Conservation (phyloP, 1,140 invertebrate species). For the Melitaea cinxia region DNA sequence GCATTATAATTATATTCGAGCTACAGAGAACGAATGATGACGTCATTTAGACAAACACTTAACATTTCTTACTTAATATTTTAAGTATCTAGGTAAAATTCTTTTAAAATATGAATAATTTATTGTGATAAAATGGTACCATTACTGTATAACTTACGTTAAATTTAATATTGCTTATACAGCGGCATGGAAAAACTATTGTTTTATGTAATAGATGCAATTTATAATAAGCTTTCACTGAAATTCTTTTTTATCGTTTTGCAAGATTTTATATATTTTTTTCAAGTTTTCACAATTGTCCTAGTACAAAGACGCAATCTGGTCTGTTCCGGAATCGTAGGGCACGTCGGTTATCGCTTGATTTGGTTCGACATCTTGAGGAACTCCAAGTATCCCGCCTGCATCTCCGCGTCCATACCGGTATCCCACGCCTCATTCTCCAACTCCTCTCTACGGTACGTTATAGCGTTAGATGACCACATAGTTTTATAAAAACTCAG, state of each 20-base stretch:
- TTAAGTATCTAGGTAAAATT: constrained; percentile 24
- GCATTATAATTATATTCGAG: constrained; percentile 29
- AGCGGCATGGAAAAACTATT: constrained; percentile 16
- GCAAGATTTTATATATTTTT: constrained; percentile 34
- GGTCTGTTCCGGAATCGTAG: constrained; percentile 40
- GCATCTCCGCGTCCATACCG: constrained; percentile 79
- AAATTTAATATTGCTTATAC: constrained; percentile 30
- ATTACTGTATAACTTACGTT: constrained; percentile 6
- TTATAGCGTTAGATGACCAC: neutral
- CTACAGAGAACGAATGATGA: constrained; percentile 23
- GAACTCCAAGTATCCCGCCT: constrained; percentile 78
- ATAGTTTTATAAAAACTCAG: neutral
- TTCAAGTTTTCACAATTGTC: constrained; percentile 45
- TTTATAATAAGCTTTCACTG: constrained; percentile 30
- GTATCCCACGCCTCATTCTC: constrained; percentile 79
- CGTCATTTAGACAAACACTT: constrained; percentile 10
- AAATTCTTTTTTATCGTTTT: constrained; percentile 38
- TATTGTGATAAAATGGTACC: constrained; percentile 26
- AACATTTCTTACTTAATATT: constrained; percentile 17
- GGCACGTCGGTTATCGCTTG: constrained; percentile 69
- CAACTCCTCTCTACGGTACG: constrained; percentile 63
- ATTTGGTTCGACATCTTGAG: constrained; percentile 80
- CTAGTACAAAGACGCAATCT: constrained; percentile 53
- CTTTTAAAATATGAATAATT: constrained; percentile 27
- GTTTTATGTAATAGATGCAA: constrained; percentile 20